Conservation (phyloP, 2,888 invertebrate genomes). For the Harpagoxenus sublaevis region DNA sequence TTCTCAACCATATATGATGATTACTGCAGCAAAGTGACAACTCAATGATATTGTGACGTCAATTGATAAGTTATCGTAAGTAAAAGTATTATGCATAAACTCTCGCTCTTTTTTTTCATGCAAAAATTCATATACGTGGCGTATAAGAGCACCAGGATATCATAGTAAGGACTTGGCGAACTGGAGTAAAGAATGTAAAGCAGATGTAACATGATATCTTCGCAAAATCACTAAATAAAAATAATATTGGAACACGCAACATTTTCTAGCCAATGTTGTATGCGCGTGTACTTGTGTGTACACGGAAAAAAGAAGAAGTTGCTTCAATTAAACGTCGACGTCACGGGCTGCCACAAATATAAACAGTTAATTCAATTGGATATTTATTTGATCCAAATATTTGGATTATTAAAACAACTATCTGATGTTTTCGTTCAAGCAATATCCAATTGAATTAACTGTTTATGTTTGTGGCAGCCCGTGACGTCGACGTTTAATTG, state of each 20-base stretch:
- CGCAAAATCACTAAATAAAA: not conserved
- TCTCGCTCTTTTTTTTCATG: not conserved
- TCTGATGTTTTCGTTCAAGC: too few relatives aligned
- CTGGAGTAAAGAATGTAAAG: not conserved
- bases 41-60: not conserved
- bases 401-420: too few relatives aligned
- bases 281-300: not conserved
- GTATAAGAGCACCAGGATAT: not conserved
- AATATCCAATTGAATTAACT: too few relatives aligned
- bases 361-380: too few relatives aligned
- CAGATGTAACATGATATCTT: not conserved
- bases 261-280: not conserved
- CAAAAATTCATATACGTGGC: not conserved
- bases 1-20: not conserved
- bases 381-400: too few relatives aligned
- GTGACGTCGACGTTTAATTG: too few relatives aligned
- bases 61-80: not conserved
- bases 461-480: too few relatives aligned
- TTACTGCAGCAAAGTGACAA: not conserved
- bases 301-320: too few relatives aligned
- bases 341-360: too few relatives aligned
- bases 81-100: not conserved
- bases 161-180: not conserved
- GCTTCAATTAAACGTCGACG: too few relatives aligned
- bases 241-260: not conserved